Base-by-base conservation (phyloP, 2,888 invertebrate genomes). In the Cotesia congregata region DNA sequence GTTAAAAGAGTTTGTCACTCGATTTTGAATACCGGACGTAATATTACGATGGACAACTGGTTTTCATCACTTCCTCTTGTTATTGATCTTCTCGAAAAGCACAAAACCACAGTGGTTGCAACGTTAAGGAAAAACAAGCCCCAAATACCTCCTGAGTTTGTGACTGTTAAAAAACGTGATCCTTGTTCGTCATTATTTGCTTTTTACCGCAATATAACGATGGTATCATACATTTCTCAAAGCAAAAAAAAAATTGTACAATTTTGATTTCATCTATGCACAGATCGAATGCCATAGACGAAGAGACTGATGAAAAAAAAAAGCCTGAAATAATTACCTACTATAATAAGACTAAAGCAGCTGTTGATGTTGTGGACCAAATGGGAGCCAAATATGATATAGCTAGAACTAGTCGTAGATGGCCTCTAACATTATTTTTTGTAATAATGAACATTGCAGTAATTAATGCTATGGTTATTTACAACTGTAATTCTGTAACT, bases 41-140 rank as follows among this genome's bases (percentile, higher is more conserved):
- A 86, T 77, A 71, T 86, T 39, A 87, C 82, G 0, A 79, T 82
- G 60, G 83, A 83, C 72, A 83, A 81, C 80, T 86, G 82, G 82
- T 87, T 83, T 64, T 83, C 83, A 59, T 83, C 84, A 79, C 78
- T 85, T 39, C 82, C 83, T 4, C 72, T 86, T 75, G 78, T 77
- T 9, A 67, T 79, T 38, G 80, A 84, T 69, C 82, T 86, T 17
- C 60, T 78, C 20, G 64, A 69, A 6, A 67, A 80, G 15, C 40
- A 80, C 61, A 75, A 79, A 5, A 79, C 76, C 7, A 80, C 83
- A 40, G 64, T 82, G 6, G 78, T 83, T 20, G 80, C 80, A 41
- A 83, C 82, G 7, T 3, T 82, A 5, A 74, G 78, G 6, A 78
- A 80, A 77, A 81, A 83, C 70, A 82, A 83, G 67, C 73, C 65